Evolutionary conservation across 92 coral and sea anemone species (phyloP).

Genomic region (Actinernus sp.): DNA sequence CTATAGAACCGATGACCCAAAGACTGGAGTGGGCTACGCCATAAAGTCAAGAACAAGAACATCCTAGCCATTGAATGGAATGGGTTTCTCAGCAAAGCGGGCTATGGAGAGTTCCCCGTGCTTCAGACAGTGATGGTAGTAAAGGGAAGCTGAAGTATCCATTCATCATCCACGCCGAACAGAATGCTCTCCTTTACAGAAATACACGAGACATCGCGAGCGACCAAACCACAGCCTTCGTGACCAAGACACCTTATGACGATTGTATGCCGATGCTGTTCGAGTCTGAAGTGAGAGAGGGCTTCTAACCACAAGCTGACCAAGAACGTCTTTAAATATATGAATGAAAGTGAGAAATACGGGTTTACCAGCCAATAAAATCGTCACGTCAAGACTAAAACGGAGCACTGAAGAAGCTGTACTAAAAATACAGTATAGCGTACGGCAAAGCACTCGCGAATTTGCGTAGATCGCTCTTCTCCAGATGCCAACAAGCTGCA

Average conservation of each 20-base stretch:
- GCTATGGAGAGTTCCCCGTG: constrained; percentile 47
- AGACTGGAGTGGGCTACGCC: constrained; percentile 38
- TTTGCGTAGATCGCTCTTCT: too few relatives aligned
- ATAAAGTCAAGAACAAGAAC: constrained; percentile 19
- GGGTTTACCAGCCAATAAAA: neutral
- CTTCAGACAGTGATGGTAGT: neutral
- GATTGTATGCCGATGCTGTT: constrained; percentile 42
- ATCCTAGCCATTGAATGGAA: constrained; percentile 55
- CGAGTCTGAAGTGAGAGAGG: constrained; percentile 17
- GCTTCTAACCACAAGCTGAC: neutral
- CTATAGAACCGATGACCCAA: constrained; percentile 47
- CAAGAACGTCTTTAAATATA: neutral
- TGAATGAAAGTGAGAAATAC: neutral
- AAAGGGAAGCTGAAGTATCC: constrained; percentile 21
- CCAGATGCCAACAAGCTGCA: too few relatives aligned
- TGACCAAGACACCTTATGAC: constrained; percentile 53
- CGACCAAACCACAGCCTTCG: constrained; percentile 22
- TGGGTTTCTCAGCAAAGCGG: constrained; percentile 40
- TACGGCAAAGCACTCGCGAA: too few relatives aligned
- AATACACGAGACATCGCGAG: constrained; percentile 17
- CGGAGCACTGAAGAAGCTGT: too few relatives aligned
- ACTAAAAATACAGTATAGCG: too few relatives aligned
- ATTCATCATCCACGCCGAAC: constrained; percentile 61
- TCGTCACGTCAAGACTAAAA: too few relatives aligned
- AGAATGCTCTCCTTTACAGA: constrained; percentile 51